These are phyloP conservation scores for Palythoa grandis DNA, from an alignment of 92 coral and sea anemone species.

Conservation along the genomic window DNA sequence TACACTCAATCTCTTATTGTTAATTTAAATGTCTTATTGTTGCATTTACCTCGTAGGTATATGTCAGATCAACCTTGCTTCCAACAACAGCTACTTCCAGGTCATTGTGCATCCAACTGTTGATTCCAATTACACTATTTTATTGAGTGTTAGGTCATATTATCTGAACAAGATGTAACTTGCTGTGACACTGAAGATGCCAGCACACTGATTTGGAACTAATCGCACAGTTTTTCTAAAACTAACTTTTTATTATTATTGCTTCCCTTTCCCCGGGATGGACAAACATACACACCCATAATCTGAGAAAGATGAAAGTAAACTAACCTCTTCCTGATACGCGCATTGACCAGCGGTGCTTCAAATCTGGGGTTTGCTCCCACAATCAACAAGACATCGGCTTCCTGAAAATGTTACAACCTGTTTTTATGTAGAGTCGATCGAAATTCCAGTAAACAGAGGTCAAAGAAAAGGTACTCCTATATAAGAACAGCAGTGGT, in stretches of 20 bases:
- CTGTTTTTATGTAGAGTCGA: neutral
- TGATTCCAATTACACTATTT: neutral
- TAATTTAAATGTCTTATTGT: neutral
- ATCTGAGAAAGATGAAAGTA: neutral
- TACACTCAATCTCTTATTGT: neutral
- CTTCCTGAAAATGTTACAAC: constrained; percentile 68
- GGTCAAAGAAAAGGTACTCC: neutral
- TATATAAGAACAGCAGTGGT: no score
- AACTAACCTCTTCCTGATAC: constrained; percentile 87
- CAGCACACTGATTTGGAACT: no score
- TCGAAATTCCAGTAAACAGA: neutral
- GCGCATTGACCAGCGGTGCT: constrained; percentile 95
- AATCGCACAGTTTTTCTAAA: no score
- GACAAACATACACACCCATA: neutral
- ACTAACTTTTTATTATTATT: no score
- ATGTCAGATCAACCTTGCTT: constrained; percentile 84
- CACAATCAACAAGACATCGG: constrained; percentile 91
- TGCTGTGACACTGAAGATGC: no score
- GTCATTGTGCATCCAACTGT: constrained; percentile 98
- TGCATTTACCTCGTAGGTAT: constrained; percentile 77
- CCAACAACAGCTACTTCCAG: constrained; percentile 88
- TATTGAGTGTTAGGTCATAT: neutral
- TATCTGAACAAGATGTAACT: no score
- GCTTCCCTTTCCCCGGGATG: neutral
- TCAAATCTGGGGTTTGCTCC: constrained; percentile 97